phyloP scores from a whole-genome alignment of 2,113 vertebrate genomes.

The Scalopus aquaticus region DNA sequence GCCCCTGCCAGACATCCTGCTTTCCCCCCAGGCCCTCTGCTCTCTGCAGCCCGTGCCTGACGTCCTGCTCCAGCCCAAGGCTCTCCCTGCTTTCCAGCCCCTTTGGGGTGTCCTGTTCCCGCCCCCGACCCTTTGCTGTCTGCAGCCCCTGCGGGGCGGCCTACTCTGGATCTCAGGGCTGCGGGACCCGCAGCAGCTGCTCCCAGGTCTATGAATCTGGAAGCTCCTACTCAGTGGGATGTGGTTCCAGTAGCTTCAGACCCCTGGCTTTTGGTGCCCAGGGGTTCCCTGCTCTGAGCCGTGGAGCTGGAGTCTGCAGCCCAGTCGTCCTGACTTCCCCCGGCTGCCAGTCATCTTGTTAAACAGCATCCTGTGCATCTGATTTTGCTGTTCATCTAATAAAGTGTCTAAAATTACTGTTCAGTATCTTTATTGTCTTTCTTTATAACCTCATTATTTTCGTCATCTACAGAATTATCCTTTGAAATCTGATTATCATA shows the following conservation, averaged over 20 bases:
- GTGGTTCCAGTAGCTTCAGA: background rate
- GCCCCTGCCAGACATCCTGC: background rate
- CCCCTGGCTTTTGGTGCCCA: accelerated
- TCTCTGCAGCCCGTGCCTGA: too few relatives aligned
- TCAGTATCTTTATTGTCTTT: background rate
- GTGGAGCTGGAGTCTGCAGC: background rate
- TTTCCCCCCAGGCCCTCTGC: background rate
- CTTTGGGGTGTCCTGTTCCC: too few relatives aligned
- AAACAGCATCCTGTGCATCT: background rate
- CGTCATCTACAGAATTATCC: background rate
- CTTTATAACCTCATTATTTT: background rate
- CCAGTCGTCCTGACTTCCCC: background rate
- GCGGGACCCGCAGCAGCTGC: background rate
- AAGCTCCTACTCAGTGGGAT: background rate
- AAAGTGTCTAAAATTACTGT: background rate
- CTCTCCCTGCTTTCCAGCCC: background rate
- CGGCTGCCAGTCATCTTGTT: background rate
- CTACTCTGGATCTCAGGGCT: background rate
- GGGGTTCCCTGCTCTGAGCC: background rate
- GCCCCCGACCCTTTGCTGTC: too few relatives aligned
- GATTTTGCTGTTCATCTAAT: background rate
- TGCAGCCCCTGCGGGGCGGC: background rate
- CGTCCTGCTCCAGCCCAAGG: too few relatives aligned
- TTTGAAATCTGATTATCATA: background rate
- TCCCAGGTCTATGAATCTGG: background rate